Conservation (phyloP, 2,113 vertebrate genomes). For the Trematomus loennbergii region DNA sequence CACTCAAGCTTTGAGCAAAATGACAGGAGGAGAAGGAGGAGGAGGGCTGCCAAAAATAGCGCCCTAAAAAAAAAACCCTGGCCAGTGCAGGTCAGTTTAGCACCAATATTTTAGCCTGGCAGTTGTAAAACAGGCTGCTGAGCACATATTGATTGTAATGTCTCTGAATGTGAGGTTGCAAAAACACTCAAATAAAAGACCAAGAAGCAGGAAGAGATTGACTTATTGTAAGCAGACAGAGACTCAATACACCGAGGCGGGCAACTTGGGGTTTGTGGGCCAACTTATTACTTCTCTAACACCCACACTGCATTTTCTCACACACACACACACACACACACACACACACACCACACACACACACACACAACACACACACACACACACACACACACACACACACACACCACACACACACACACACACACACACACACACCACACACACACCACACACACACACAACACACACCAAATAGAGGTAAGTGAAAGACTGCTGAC, state of each 20-base stretch:
- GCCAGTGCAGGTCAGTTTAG: constrained; percentile 60
- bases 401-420: not conserved
- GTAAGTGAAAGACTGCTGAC: not conserved
- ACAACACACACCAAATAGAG: not conserved
- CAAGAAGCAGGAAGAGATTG: constrained; percentile 8
- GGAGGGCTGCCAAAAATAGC: constrained; percentile 54
- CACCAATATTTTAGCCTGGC: constrained; percentile 54
- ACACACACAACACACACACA: not conserved
- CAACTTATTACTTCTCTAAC: constrained; percentile 10
- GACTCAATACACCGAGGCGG: not conserved
- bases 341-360: not conserved
- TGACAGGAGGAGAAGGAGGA: constrained; percentile 41
- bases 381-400: not conserved
- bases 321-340: not conserved
- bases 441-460: not conserved
- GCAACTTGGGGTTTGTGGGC: not conserved
- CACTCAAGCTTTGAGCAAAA: constrained; percentile 57
- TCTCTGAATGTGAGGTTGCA: constrained; percentile 13
- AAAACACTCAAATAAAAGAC: not conserved
- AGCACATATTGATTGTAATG: constrained; percentile 11
- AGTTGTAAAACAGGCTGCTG: constrained; percentile 2
- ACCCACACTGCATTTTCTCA: constrained; percentile 16
- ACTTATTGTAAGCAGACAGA: not conserved
- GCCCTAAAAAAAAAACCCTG: constrained; percentile 49
- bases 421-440: not conserved